These are phyloP conservation scores for Argynnis bischoffii DNA, from an alignment of 2,888 invertebrate species.

Conservation along the genomic window DNA sequence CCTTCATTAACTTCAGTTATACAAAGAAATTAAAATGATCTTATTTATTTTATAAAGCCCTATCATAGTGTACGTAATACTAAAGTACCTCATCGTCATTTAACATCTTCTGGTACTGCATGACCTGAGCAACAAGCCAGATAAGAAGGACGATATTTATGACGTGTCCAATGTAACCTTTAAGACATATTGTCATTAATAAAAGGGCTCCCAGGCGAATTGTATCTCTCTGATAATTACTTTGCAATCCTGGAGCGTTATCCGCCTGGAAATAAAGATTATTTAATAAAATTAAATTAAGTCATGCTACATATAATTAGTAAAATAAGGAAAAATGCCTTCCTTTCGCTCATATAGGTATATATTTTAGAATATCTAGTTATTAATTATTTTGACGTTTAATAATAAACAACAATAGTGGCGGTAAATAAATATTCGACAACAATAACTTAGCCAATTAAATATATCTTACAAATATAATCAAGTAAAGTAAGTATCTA, in stretches of 20 bases:
- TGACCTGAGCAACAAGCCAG: conserved; percentile 48
- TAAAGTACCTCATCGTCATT: conserved; percentile 50
- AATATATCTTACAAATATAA: no score
- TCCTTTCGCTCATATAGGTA: no score
- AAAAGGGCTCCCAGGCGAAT: conserved; percentile 55
- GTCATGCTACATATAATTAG: no score
- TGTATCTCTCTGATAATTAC: conserved; percentile 48
- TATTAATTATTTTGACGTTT: no score
- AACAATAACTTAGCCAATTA: no score
- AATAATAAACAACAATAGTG: no score
- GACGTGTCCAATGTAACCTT: conserved; percentile 54
- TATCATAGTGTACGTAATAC: neutral
- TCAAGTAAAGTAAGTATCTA: no score
- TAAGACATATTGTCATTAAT: conserved; percentile 56
- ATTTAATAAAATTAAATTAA: no score
- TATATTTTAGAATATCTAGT: no score
- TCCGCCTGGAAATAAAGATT: neutral
- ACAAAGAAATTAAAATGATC: neutral
- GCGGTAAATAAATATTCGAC: no score
- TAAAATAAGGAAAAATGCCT: no score
- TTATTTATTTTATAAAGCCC: neutral
- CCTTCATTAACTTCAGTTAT: neutral
- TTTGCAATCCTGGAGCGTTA: neutral
- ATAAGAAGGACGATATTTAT: conserved; percentile 52
- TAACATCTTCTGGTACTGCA: conserved; percentile 42